Conservation (phyloP, 1,140 invertebrate genomes). For the Anastrepha obliqua region DNA sequence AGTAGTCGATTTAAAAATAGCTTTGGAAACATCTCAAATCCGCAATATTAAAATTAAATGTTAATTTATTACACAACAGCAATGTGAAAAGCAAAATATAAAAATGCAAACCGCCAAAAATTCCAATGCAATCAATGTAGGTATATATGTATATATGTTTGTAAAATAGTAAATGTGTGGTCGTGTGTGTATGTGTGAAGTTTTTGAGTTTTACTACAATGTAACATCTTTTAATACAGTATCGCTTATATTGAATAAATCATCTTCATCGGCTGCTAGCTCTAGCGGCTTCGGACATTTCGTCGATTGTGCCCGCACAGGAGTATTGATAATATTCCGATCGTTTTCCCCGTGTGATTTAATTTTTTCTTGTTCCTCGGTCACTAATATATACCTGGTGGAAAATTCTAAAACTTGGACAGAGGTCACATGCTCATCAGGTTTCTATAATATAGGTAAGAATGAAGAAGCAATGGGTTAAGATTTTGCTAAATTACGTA, state of each 20-base stretch:
- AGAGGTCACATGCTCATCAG: slow-evolving; percentile 1
- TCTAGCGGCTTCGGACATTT: not conserved
- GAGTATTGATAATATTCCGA: not conserved
- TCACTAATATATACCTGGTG: not conserved
- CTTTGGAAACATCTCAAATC: not conserved
- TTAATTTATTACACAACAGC: slow-evolving; percentile 14
- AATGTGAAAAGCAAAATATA: slow-evolving; percentile 38
- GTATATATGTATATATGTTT: not conserved
- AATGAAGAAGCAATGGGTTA: no score
- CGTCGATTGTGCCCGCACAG: not conserved
- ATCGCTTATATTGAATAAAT: slow-evolving; percentile 67
- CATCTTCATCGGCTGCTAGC: slow-evolving; percentile 62
- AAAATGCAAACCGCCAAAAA: slow-evolving; percentile 32
- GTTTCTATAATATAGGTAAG: not conserved
- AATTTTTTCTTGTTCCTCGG: slow-evolving; percentile 17
- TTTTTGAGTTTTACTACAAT: slow-evolving; percentile 58
- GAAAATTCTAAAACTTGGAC: not conserved
- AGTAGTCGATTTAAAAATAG: not conserved
- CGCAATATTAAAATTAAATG: slow-evolving; percentile 13
- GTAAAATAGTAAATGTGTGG: not conserved
- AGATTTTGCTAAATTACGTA: no score
- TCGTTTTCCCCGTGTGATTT: slow-evolving; percentile 23
- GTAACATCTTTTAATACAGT: slow-evolving; percentile 66
- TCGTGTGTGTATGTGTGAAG: not conserved
- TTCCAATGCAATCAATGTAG: not conserved